Base-by-base conservation (phyloP, 1,140 invertebrate species). In the Leptestheria dahalacensis region DNA sequence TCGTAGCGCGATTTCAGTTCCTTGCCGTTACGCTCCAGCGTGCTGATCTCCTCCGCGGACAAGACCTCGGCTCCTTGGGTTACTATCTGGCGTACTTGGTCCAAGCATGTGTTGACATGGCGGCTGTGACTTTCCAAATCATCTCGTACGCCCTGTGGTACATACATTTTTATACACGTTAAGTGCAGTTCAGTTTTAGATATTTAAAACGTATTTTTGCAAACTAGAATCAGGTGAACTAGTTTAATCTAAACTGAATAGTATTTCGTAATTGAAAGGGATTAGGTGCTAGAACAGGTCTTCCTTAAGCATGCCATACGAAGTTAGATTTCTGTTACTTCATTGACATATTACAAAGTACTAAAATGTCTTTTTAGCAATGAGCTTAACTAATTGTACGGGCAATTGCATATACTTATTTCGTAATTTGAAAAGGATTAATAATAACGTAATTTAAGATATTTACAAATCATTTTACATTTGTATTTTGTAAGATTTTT, bases 61-160 rank as follows among this genome's bases (percentile, higher is more conserved):
- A 96, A 74, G 18, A 92, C 87, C 65, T 94, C 91, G 52, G 86
- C 82, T 3, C 89, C 90, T 48, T 88, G 90, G 2, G 92, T 79
- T 1, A 92, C 84, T 9, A 97, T 79, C 68, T 94, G 89, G 54
- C 90, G 82, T 2, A 92, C 85, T 78, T 95, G 90, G 71, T 96
- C 92, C 52, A 91, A 75, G 64, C 89, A 89, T 18, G 87, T 83
- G 41, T 85, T 81, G 2, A 96, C 84, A 33, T 87, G 83, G 29
- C 90, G 82, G 65, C 83, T 82, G 71, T 95, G 88, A 48, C 83
- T 80, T 66, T 91, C 86, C 20, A 97, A 76, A 69, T 96, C 91
- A 68, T 93, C 89, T 70, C 90, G 90, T 60, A 96, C 82, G 70
- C 86, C 81, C 86, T 93, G 71, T 1, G 69, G 69, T 60, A 57